These are phyloP conservation scores for Macaria notata DNA, from an alignment of 2,888 invertebrate genomes.

Conservation along the genomic window DNA sequence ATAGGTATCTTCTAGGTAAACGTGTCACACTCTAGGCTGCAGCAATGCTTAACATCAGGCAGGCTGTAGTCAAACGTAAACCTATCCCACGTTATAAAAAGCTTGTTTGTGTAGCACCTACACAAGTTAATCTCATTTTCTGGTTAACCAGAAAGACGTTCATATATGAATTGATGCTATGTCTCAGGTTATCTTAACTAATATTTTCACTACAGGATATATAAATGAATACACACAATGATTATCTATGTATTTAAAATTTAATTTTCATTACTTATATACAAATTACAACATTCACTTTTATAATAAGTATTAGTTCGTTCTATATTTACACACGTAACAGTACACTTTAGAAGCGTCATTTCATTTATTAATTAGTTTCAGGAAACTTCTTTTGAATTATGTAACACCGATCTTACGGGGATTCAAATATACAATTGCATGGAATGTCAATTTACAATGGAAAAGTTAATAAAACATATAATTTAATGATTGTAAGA, in stretches of 20 bases:
- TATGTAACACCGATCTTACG: slow-evolving; percentile 51
- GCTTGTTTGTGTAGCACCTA: no score
- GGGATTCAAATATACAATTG: slow-evolving; percentile 43
- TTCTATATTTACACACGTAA: slow-evolving; percentile 80
- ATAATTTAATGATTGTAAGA: background rate
- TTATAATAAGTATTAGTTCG: slow-evolving; percentile 78
- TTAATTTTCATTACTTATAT: slow-evolving; percentile 82
- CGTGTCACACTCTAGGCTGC: no score
- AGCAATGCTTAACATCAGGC: no score
- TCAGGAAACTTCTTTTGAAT: slow-evolving; percentile 71
- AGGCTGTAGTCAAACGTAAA: no score
- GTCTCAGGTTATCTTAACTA: no score
- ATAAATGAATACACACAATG: slow-evolving; percentile 53
- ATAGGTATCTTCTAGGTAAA: no score
- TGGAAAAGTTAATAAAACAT: background rate
- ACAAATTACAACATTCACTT: slow-evolving; percentile 83
- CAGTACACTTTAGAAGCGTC: slow-evolving; percentile 81
- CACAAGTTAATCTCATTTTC: no score
- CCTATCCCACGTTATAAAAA: no score
- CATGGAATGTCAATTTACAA: background rate
- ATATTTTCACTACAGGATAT: no score
- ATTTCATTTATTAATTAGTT: slow-evolving; percentile 77
- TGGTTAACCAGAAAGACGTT: no score
- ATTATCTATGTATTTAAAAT: slow-evolving; percentile 82
- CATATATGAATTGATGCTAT: no score